Base-by-base conservation (phyloP, 1,140 invertebrate species). In the Gerris buenoi region DNA sequence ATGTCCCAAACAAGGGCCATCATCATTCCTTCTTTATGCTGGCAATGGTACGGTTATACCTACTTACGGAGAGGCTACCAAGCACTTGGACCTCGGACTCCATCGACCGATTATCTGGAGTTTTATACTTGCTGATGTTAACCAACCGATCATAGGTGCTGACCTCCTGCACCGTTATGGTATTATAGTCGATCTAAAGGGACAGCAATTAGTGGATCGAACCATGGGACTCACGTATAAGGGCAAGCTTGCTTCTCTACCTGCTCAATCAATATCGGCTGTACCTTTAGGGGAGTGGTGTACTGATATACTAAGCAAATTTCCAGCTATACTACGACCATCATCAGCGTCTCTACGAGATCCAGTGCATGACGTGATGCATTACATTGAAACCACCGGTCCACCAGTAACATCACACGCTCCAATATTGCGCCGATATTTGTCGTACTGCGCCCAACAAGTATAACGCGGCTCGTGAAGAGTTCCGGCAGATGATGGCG, bases 81-180 rank as follows among this genome's bases (percentile, higher is more conserved):
- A 65, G 2, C 27, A 63, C 67, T 69, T 66, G 14, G 25, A 76
- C 66, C 66, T 78, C 1, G 73, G 75, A 0, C 68, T 79, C 26
- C 65, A 74, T 26, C 70, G 76, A 28, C 65, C 67, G 2, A 75
- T 77, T 57, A 27, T n/a, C 13, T 79, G 78, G 78, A 67, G 61
- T 1, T 80, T 80, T 65, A 73, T 74, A 2, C 65, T 80, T 0
- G 78, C 77, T 1, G 75, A 79, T 62, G n/a, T n/a, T n/a, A n/a
- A n/a, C n/a, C n/a, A n/a, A n/a, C n/a, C n/a, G n/a, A n/a, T n/a
- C n/a, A n/a, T 80, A 1, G 77, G 78, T 2, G 74, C 76, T 0
- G 77, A 81, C 69, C 77, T 80, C 46, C 63, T 75, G 2, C 15
- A 65, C 58, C 58, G 46, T 29, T 26, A 60, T 27, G 23, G 27